Percentiles rank a stretch among this genome's conserved stretches.
Evolutionary conservation across 2,797 vertebrate species (phyloP).

Genomic region (Oreortyx pictus): DNA sequence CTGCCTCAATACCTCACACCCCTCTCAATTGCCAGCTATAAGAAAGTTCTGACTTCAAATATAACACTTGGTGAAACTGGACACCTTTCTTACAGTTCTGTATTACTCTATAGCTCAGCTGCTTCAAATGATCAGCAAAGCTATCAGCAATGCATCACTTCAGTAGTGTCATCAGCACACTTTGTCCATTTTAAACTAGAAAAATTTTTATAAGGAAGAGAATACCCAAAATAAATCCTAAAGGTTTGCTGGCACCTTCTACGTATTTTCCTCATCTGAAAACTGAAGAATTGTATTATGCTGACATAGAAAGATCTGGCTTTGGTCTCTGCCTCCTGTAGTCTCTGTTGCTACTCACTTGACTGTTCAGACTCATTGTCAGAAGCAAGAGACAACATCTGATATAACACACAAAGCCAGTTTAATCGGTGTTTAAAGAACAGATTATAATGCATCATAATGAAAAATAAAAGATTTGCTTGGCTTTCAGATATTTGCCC

Average conservation of each 20-base stretch:
- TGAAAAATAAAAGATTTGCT: background rate
- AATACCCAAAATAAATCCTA: background rate
- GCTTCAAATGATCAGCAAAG: background rate
- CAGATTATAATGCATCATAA: background rate
- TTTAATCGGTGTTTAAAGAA: background rate
- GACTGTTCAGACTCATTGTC: background rate
- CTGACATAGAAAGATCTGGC: background rate
- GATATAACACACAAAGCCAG: background rate
- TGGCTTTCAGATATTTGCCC: background rate
- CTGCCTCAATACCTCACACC: background rate
- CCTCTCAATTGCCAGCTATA: background rate
- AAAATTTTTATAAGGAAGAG: background rate
- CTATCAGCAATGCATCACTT: background rate
- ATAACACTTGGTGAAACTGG: background rate
- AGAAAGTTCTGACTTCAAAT: background rate
- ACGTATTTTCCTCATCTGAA: background rate
- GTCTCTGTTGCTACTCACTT: background rate
- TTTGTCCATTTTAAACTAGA: background rate
- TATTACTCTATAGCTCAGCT: background rate
- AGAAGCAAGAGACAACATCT: background rate
- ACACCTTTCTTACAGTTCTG: background rate
- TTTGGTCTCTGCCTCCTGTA: background rate
- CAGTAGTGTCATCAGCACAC: background rate
- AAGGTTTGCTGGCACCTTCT: background rate
- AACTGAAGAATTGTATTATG: background rate